Base-by-base conservation (phyloP, 2,113 vertebrate species). In the Perca fluviatilis region DNA sequence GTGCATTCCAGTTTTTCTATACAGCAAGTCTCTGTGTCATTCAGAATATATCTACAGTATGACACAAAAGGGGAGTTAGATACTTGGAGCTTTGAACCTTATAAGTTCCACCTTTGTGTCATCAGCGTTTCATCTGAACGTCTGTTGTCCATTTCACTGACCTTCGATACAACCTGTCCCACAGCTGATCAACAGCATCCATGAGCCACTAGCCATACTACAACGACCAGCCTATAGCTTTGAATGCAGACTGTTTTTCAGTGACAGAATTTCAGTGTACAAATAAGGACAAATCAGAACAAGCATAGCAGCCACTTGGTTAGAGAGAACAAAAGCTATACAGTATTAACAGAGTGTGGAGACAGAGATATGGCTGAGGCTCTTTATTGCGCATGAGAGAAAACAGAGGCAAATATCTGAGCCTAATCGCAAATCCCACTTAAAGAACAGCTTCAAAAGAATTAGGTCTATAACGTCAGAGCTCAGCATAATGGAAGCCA, bases 401-500 rank as follows among this genome's bases (percentile, higher is more conserved):
- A 83, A 88, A 69, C 77, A 86, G 81, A 87, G 77, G 76, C 82
- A 79, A 62, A 79, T 82, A 77, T 85, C 61, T 73, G 40, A 80
- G 70, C 25, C 61, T 71, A 82, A 87, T 86, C 36, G 54, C 62
- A 77, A 75, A 85, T 85, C 57, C 63, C 89, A 89, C 68, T 89
- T 79, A 86, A 80, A 88, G 67, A 90, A 84, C 73, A 62, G 54
- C 6, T 68, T 91, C 82, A 85, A 79, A 88, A 80, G 33, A 89
- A 93, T 91, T 88, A 89, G 84, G 70, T 79, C 50, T 65, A 54
- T 18, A 64, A 56, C 40, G 68, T 90, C 82, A 69, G 15, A 61
- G 69, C 54, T 74, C 71, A 80, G 80, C 2, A 46, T 90, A 87
- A 91, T 77, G 66, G 71, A 82, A 85, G 66, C 77, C 72, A 90